Evolutionary conservation across 2,888 invertebrate genomes (phyloP).

Genomic region (Nemotelus pantherinus): DNA sequence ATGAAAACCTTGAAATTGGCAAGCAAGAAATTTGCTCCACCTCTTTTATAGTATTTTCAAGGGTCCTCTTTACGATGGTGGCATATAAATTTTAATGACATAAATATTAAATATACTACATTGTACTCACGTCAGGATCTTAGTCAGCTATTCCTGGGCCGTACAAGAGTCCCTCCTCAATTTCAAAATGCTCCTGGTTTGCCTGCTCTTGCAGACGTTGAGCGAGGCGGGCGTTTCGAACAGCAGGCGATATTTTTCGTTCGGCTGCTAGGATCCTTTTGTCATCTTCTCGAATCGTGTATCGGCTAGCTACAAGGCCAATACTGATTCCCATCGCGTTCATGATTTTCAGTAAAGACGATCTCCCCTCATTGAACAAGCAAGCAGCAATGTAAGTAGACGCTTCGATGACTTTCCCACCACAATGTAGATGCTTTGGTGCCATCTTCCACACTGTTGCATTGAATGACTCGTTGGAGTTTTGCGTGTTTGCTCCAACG

Average conservation of each 20-base stretch:
- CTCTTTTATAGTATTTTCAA: no score
- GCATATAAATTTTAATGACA: no score
- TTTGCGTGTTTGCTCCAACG: no score
- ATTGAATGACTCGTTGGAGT: neutral
- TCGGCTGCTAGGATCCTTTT: conserved; percentile 3
- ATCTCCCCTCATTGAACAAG: conserved; percentile 10
- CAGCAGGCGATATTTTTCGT: neutral
- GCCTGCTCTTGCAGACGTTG: conserved; percentile 12
- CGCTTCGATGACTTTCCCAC: neutral
- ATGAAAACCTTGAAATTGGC: no score
- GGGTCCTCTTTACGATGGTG: no score
- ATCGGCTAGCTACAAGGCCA: conserved; percentile 4
- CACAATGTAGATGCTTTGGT: conserved; percentile 10
- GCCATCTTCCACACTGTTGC: conserved; percentile 12
- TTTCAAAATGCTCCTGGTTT: conserved; percentile 10
- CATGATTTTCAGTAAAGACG: conserved; percentile 14
- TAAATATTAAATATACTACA: neutral
- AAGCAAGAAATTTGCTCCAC: no score
- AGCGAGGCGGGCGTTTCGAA: conserved; percentile 12
- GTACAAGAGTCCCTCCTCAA: conserved; percentile 10
- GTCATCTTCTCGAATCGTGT: conserved; percentile 1
- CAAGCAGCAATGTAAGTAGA: conserved; percentile 9
- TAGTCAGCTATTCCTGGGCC: conserved; percentile 10
- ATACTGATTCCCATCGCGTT: conserved; percentile 1
- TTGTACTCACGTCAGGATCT: conserved; percentile 10